phyloP scores from a whole-genome alignment of 2,888 invertebrate genomes.

The Drosophila anomelani region DNA sequence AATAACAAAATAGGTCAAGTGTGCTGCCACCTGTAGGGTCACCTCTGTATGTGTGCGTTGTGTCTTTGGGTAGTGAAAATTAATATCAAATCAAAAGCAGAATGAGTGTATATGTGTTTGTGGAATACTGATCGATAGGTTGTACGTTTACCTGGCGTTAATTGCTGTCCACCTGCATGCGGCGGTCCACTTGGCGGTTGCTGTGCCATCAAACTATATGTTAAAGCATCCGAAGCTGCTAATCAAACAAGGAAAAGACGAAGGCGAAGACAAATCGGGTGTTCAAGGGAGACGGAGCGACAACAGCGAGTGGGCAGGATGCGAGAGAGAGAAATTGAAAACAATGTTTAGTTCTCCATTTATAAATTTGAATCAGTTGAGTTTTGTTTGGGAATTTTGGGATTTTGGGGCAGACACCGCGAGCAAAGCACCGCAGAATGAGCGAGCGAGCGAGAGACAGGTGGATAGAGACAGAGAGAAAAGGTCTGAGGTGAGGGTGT shows the following conservation, averaged over 20 bases:
- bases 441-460: constrained; percentile 22
- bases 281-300: constrained; percentile 13
- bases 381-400: constrained; percentile 6
- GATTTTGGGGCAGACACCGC: constrained; percentile 42
- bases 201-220: constrained; percentile 84
- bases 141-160: constrained; percentile 78
- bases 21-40: constrained; percentile 58
- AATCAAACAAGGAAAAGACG: constrained; percentile 23
- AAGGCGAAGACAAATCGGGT: constrained; percentile 17
- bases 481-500: constrained; percentile 8
- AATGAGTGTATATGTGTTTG: constrained; percentile 14
- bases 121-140: constrained; percentile 20
- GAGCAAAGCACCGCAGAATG: constrained; percentile 51
- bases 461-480: not conserved
- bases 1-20: constrained; percentile 25
- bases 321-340: constrained; percentile 49
- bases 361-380: constrained; percentile 15
- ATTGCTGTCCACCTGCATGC: constrained; percentile 79
- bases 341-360: constrained; percentile 26
- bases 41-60: constrained; percentile 30
- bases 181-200: constrained; percentile 83
- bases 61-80: constrained; percentile 25
- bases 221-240: constrained; percentile 84
- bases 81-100: constrained; percentile 11
- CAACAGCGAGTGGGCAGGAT: constrained; percentile 10